phyloP scores from a whole-genome alignment of 2,113 vertebrate genomes.

The Corythaixoides concolor region DNA sequence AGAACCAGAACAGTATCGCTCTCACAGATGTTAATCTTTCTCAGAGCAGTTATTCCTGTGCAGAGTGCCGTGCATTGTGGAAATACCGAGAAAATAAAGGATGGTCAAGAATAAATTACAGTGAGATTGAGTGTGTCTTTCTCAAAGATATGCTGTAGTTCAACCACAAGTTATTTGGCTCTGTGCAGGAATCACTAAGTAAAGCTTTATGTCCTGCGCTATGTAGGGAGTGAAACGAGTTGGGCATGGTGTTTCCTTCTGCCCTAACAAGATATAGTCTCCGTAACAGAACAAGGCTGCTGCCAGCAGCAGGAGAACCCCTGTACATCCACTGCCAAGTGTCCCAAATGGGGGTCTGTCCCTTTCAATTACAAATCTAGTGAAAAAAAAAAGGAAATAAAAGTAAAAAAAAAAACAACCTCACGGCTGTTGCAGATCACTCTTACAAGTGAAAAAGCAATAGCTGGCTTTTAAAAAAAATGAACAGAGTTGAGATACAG shows the following conservation, averaged over 20 bases:
- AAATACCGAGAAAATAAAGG: background rate
- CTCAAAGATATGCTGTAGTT: background rate
- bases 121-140: background rate
- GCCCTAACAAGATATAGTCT: background rate
- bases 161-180: background rate
- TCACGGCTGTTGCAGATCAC: background rate
- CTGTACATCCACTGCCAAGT: background rate
- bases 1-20: background rate
- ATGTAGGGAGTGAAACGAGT: fast-evolving
- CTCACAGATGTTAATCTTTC: background rate
- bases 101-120: background rate
- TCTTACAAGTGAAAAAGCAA: background rate
- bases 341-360: background rate
- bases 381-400: background rate
- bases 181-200: background rate
- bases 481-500: background rate
- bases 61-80: background rate
- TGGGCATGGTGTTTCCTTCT: background rate
- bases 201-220: background rate
- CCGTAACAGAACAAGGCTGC: background rate
- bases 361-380: background rate
- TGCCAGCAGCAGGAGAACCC: background rate
- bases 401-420: background rate
- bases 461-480: background rate
- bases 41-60: background rate